Percentiles rank a stretch among this genome's conserved stretches.
Conservation (phyloP, 2,113 vertebrate genomes). For the Chlorodrepanis virens region DNA sequence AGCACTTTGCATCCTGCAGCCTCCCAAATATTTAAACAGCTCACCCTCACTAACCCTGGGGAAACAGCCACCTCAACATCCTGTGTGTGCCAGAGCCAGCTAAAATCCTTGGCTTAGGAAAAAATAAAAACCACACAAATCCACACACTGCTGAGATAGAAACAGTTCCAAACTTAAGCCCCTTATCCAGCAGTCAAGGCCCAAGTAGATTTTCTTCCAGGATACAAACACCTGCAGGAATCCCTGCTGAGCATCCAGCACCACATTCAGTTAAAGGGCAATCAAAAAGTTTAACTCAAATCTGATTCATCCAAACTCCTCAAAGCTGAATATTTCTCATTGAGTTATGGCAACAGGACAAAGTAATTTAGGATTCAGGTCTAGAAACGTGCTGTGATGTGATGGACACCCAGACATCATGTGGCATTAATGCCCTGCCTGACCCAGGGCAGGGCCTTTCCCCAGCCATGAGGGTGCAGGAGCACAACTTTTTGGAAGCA, state of each 20-base stretch:
- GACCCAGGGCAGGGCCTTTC: background rate
- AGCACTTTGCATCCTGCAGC: background rate
- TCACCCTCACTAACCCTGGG: background rate
- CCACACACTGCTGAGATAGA: rapidly evolving
- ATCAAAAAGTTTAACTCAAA: background rate
- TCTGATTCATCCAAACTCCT: background rate
- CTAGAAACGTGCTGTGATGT: rapidly evolving
- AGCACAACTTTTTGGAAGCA: background rate
- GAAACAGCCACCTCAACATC: background rate
- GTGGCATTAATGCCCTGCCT: background rate
- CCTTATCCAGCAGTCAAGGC: background rate
- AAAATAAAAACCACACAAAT: background rate
- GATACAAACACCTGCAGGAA: background rate
- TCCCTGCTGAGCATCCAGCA: background rate
- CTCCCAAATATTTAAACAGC: background rate
- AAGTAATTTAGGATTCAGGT: background rate
- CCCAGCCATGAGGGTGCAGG: background rate
- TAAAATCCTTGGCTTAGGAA: background rate
- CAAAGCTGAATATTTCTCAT: background rate
- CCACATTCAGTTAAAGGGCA: background rate
- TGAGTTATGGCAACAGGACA: background rate
- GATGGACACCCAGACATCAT: background rate
- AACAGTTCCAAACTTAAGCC: background rate
- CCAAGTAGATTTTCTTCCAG: background rate
- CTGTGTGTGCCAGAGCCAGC: rapidly evolving